Percentiles rank a stretch among this genome's conserved stretches.
phyloP scores from a whole-genome alignment of 2,888 invertebrate species.

The Anthophora plumipes region DNA sequence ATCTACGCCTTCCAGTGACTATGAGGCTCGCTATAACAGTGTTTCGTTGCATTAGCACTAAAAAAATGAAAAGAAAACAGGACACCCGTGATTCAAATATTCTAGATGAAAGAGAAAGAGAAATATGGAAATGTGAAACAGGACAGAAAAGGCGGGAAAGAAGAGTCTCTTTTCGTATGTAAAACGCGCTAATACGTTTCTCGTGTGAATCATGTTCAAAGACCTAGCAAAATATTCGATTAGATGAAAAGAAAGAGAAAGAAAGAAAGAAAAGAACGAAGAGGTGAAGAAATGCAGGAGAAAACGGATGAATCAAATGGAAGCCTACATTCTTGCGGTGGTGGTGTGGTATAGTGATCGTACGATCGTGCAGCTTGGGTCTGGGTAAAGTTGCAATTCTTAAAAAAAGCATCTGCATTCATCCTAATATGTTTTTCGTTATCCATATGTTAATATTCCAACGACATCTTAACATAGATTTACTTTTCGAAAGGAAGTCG shows the following conservation, averaged over 20 bases:
- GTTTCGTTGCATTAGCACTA: conserved; percentile 41
- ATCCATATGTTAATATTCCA: neutral
- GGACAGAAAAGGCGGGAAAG: neutral
- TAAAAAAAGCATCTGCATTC: neutral
- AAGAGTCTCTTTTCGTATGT: neutral
- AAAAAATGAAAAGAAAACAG: conserved; percentile 44
- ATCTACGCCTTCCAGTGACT: conserved; percentile 42
- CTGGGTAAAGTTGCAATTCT: conserved; percentile 47
- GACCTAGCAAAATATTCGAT: conserved; percentile 21
- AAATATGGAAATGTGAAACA: neutral
- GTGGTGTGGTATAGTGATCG: conserved; percentile 40
- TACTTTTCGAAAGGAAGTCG: too few relatives aligned
- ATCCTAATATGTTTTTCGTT: neutral
- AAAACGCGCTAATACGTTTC: conserved; percentile 25
- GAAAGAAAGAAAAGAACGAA: neutral
- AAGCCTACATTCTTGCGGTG: conserved; percentile 63
- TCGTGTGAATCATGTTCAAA: conserved; percentile 23
- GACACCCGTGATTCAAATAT: conserved; percentile 33
- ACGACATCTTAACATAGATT: too few relatives aligned
- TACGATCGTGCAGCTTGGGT: conserved; percentile 53
- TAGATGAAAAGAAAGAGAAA: neutral
- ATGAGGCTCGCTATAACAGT: conserved; percentile 46
- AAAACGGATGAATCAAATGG: conserved; percentile 45
- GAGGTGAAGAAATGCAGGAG: conserved; percentile 37
- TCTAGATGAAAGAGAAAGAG: conserved; percentile 31